Conservation (phyloP, 2,113 vertebrate species). For the Donacobius atricapilla region DNA sequence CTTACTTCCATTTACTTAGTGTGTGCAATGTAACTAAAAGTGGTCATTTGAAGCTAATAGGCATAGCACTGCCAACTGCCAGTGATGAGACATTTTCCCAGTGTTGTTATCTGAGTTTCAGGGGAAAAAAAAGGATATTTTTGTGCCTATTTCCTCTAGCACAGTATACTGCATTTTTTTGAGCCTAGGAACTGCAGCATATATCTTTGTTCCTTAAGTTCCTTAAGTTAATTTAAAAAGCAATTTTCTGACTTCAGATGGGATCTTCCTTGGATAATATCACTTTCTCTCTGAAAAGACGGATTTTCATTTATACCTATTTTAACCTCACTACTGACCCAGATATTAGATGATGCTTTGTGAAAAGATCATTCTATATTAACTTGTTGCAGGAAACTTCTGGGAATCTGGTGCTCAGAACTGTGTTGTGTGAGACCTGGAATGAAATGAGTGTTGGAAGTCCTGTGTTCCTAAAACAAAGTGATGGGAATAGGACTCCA, state of each 20-base stretch:
- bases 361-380: background rate
- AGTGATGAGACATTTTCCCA: background rate
- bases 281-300: background rate
- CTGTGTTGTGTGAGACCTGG: background rate
- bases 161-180: background rate
- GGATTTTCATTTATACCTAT: background rate
- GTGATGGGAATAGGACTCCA: background rate
- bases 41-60: background rate
- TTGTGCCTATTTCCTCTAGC: background rate
- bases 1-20: background rate
- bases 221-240: background rate
- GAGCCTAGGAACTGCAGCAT: background rate
- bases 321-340: background rate
- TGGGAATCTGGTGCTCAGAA: background rate
- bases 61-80: background rate
- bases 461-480: background rate
- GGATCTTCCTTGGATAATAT: background rate
- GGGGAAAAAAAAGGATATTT: background rate
- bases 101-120: background rate
- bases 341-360: background rate
- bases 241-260: background rate
- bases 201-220: background rate
- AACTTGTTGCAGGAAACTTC: background rate
- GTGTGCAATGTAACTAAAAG: background rate
- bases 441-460: background rate